Conservation (phyloP, 2,797 vertebrate species). For the Hydrocynus forskahlii region DNA sequence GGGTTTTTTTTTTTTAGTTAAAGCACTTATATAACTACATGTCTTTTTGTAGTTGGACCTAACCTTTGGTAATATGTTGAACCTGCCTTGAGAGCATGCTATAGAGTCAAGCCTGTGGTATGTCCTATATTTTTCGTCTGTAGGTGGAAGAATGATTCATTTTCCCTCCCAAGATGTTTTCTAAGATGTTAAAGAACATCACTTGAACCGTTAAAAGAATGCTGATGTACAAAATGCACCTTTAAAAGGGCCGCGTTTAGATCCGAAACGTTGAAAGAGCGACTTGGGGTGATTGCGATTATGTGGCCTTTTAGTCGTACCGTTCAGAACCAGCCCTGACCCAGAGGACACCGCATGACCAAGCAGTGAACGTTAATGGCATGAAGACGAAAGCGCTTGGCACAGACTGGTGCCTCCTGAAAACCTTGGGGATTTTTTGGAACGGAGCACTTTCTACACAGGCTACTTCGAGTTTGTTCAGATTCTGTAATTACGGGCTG, state of each 20-base stretch:
- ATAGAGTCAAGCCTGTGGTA: slow-evolving; percentile 59
- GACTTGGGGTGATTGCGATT: slow-evolving; percentile 9
- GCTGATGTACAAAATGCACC: slow-evolving; percentile 54
- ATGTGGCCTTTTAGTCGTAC: slow-evolving; percentile 45
- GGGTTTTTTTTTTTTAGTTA: slow-evolving; percentile 37
- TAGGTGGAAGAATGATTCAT: slow-evolving; percentile 70
- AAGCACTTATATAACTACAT: slow-evolving; percentile 45
- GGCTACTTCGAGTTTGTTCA: slow-evolving; percentile 51
- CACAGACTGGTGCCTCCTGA: slow-evolving; percentile 59
- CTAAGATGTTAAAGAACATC: no score
- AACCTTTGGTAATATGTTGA: slow-evolving; percentile 48
- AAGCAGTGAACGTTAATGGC: slow-evolving; percentile 55
- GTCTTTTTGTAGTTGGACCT: slow-evolving; percentile 49
- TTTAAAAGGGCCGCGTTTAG: slow-evolving; percentile 33
- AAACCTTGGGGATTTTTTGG: slow-evolving; percentile 28
- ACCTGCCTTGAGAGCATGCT: slow-evolving; percentile 74
- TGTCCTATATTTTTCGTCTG: slow-evolving; percentile 69
- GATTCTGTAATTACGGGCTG: slow-evolving; percentile 10
- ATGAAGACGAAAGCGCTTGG: slow-evolving; percentile 50
- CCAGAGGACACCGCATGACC: slow-evolving; percentile 11
- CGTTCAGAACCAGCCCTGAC: slow-evolving; percentile 36
- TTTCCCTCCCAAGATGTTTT: slow-evolving; percentile 66
- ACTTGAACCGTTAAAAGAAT: slow-evolving; percentile 59
- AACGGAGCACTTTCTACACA: slow-evolving; percentile 53
- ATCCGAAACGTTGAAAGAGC: slow-evolving; percentile 23